phyloP scores from a whole-genome alignment of 2,888 invertebrate species.

The Sinopyrophorus schimmeli region DNA sequence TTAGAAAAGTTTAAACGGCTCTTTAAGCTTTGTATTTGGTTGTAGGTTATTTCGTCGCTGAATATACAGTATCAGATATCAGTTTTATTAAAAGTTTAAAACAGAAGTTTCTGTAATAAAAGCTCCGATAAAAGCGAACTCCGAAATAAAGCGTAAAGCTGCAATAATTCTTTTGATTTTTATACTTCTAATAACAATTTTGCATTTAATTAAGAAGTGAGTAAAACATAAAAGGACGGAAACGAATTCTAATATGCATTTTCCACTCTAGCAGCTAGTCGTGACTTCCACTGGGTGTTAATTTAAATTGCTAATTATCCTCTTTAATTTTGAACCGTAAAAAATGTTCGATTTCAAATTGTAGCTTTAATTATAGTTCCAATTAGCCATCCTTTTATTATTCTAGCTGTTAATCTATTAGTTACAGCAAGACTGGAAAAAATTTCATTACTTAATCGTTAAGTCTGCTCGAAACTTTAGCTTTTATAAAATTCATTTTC shows the following conservation, averaged over 20 bases:
- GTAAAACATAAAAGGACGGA: slow-evolving; percentile 13
- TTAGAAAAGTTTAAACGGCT: slow-evolving; percentile 19
- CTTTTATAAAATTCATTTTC: too few species aligned
- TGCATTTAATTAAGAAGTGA: slow-evolving; percentile 20
- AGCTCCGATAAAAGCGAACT: slow-evolving; percentile 10
- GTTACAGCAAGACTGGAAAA: too few species aligned
- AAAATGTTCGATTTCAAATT: slow-evolving; percentile 12
- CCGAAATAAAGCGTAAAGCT: slow-evolving; percentile 8
- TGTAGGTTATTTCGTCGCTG: slow-evolving; percentile 10
- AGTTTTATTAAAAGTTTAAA: slow-evolving; percentile 17
- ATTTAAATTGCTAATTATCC: slow-evolving; percentile 33
- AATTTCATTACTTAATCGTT: too few species aligned
- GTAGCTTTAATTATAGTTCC: slow-evolving; percentile 13
- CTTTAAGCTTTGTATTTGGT: slow-evolving; percentile 14
- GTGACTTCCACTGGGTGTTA: slow-evolving; percentile 20
- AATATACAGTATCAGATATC: slow-evolving; percentile 5
- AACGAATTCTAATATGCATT: slow-evolving; percentile 18
- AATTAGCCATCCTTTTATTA: neutral
- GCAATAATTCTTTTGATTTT: slow-evolving; percentile 12
- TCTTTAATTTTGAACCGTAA: slow-evolving; percentile 14
- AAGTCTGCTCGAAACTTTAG: too few species aligned
- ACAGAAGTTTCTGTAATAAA: slow-evolving; percentile 5
- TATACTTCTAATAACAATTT: slow-evolving; percentile 18
- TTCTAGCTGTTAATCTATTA: too few species aligned
- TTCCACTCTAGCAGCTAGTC: slow-evolving; percentile 10